Conservation (phyloP, 2,888 invertebrate genomes). For the Hypselothyrea guttata region DNA sequence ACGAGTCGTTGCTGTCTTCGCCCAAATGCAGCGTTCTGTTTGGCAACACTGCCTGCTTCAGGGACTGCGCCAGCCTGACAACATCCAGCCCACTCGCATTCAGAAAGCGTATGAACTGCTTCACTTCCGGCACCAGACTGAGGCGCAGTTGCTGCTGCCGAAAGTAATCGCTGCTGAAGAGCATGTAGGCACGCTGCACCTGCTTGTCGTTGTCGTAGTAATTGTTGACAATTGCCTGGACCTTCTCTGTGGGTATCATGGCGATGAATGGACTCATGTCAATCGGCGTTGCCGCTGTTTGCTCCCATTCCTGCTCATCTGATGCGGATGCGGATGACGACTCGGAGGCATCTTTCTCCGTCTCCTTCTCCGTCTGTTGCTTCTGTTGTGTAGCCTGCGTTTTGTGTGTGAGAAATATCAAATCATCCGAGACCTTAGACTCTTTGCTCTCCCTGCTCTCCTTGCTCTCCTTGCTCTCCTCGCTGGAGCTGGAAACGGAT, state of each 20-base stretch:
- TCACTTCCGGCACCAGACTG: constrained; percentile 75
- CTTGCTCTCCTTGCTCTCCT: constrained; percentile 15
- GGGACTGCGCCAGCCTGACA: constrained; percentile 62
- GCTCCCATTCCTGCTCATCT: not conserved
- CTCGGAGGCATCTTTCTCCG: not conserved
- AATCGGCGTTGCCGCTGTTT: constrained; percentile 23
- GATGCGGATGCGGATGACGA: no score
- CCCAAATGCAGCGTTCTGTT: not conserved
- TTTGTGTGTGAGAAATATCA: constrained; percentile 70
- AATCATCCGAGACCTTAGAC: constrained; percentile 68
- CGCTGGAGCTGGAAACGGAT: constrained; percentile 25
- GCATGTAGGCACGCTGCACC: constrained; percentile 77
- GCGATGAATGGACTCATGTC: constrained; percentile 80
- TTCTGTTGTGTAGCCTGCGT: constrained; percentile 18
- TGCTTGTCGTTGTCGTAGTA: constrained; percentile 79
- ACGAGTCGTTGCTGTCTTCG: constrained; percentile 5
- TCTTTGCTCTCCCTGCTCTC: constrained; percentile 25
- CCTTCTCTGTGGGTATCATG: constrained; percentile 75
- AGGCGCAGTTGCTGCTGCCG: constrained; percentile 67
- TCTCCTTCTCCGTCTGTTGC: constrained; percentile 11
- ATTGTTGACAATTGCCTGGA: constrained; percentile 72
- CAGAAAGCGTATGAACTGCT: constrained; percentile 76
- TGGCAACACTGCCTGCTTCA: constrained; percentile 55
- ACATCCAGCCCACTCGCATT: constrained; percentile 80
- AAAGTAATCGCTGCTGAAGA: constrained; percentile 73